These are phyloP conservation scores for Lacerta agilis DNA, from an alignment of 2,797 vertebrate species.

Conservation along the genomic window DNA sequence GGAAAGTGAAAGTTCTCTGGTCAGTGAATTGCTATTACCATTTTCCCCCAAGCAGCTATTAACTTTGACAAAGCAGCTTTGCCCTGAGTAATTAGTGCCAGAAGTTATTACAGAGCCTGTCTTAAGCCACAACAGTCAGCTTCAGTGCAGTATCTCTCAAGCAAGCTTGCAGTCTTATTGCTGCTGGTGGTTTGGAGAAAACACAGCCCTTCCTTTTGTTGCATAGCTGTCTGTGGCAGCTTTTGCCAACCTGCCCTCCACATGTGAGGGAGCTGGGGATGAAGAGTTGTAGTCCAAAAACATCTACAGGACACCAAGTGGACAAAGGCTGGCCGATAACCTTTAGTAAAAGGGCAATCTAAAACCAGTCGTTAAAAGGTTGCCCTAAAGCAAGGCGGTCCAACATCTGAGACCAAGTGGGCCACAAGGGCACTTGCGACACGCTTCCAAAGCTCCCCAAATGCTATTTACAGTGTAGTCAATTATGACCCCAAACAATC, in stretches of 20 bases:
- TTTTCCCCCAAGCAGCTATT: not conserved
- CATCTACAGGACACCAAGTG: too few relatives aligned
- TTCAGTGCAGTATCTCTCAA: not conserved
- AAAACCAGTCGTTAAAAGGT: not conserved
- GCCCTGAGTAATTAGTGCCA: conserved; percentile 46
- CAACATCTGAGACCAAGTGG: too few relatives aligned
- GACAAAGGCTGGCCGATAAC: too few relatives aligned
- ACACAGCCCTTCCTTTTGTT: not conserved
- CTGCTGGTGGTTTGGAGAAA: too few relatives aligned
- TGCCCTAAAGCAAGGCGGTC: not conserved
- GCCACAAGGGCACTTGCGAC: too few relatives aligned
- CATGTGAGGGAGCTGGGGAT: too few relatives aligned
- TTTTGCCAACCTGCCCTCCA: too few relatives aligned
- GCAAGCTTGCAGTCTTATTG: not conserved
- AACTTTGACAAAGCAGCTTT: conserved; percentile 37
- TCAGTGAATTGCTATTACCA: conserved; percentile 10
- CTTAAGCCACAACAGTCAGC: not conserved
- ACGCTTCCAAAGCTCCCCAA: not conserved
- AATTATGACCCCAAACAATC: not conserved
- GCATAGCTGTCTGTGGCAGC: not conserved
- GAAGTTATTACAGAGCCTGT: conserved; percentile 35
- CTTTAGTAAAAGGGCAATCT: not conserved
- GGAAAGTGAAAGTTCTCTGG: not conserved
- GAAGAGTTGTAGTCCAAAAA: too few relatives aligned
- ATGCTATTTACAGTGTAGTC: not conserved